Base-by-base conservation (phyloP, 2,113 vertebrate genomes). In the Coptodon bakossiorum region DNA sequence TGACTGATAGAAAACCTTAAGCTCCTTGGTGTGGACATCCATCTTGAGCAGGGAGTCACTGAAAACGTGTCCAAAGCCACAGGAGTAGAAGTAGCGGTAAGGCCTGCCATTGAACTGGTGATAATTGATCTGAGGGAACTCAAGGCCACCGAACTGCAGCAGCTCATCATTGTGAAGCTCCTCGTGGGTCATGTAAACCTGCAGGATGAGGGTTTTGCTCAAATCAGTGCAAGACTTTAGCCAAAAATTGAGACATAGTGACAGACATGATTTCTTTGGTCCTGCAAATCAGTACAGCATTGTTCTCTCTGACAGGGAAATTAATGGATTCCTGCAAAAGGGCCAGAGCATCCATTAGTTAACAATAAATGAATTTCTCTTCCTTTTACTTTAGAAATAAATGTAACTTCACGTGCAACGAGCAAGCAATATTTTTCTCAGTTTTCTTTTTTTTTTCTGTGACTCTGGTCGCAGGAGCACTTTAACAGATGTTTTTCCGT, bases 101-200 rank as follows among this genome's bases (percentile, higher is more conserved):
- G 96, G 97, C 83, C 95, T 94, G 27, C 96, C 96, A 2, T 95
- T 98, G 96, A 89, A 96, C 5, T 31, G 17, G 1, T 91, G 59
- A 48, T 99, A 99, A 91, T 99, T 98, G 92, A 99, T 99, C 73
- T 98, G 97, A 54, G 98, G 98, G 89, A 99, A 99, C 94, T 99
- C 98, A 27, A 98, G 84, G 14, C 98, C 98, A 5, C 97, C 97
- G 4, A 96, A 96, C 2, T 96, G 85, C 88, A 97, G 90, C 88
- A 98, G 96, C 38, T 96, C 94, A 7, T 97, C 96, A 0, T 94
- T 90, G 86, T 97, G 80, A 7, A 99, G 97, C 85, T 97, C 96
- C 93, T 99, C 98, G 11, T 97, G 96, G 11, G 94, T 97, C 93
- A 97, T 96, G 95, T 96, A 97, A 68, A 99, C 95, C 98, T 99